Evolutionary conservation across 2,797 vertebrate genomes (phyloP).

Genomic region (Hirundo rustica): DNA sequence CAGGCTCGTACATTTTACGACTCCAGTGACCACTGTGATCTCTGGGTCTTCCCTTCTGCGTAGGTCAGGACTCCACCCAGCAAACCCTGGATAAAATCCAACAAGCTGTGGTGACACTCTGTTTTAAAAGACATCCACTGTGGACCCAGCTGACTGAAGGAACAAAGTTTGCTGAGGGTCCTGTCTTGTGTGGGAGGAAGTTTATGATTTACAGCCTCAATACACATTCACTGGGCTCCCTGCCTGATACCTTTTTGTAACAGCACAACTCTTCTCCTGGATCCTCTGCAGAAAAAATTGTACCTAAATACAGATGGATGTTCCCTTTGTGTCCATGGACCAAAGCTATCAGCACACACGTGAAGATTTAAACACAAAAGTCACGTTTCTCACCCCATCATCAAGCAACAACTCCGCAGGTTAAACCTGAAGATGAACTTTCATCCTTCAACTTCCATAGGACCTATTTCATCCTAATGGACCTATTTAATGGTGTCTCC

Average conservation of each 20-base stretch:
- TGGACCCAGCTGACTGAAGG: not conserved
- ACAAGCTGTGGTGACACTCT: not conserved
- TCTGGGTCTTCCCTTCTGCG: not conserved
- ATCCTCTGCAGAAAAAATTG: not conserved
- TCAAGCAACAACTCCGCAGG: not conserved
- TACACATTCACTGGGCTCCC: not conserved
- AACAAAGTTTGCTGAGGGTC: not conserved
- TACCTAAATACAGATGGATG: not conserved
- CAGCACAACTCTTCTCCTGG: not conserved
- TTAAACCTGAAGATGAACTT: slow-evolving; percentile 20
- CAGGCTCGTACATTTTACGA: not conserved
- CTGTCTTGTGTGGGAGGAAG: not conserved
- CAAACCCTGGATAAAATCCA: not conserved
- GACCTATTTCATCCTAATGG: not conserved
- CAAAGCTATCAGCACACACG: not conserved
- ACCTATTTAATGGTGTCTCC: not conserved
- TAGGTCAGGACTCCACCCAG: not conserved
- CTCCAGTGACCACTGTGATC: not conserved
- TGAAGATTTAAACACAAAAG: not conserved
- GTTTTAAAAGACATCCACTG: not conserved
- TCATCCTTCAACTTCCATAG: not conserved
- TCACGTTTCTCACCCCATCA: not conserved
- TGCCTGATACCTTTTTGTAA: not conserved
- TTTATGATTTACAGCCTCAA: not conserved
- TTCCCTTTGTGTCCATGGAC: not conserved